A percentile compares a stretch with the other conserved stretches of the same genome.
phyloP scores from a whole-genome alignment of 2,888 invertebrate species.

The Dendrolimus houi region DNA sequence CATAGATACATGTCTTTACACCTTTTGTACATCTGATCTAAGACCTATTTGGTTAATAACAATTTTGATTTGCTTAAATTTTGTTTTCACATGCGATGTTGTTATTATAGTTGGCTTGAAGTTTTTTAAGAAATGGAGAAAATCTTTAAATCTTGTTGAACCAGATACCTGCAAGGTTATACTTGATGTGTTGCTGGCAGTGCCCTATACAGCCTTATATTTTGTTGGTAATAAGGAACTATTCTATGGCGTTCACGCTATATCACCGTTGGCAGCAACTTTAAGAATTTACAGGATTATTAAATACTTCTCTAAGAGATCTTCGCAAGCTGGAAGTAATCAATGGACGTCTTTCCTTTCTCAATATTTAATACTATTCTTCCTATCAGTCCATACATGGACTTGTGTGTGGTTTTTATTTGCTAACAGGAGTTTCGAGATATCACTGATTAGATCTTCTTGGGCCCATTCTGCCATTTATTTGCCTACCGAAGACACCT shows the following conservation, averaged over 20 bases:
- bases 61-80: slow-evolving; percentile 41
- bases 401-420: slow-evolving; percentile 66
- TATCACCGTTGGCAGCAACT: slow-evolving; percentile 53
- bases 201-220: slow-evolving; percentile 55
- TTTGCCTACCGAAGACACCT: slow-evolving; percentile 48
- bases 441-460: slow-evolving; percentile 44
- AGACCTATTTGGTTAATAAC: slow-evolving; percentile 43
- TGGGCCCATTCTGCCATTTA: slow-evolving; percentile 54
- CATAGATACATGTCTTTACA: slow-evolving; percentile 54
- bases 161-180: slow-evolving; percentile 45
- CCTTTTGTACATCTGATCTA: slow-evolving; percentile 35
- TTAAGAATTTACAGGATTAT: slow-evolving; percentile 58
- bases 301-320: slow-evolving; percentile 54
- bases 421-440: slow-evolving; percentile 49
- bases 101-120: slow-evolving; percentile 51
- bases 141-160: slow-evolving; percentile 62
- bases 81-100: slow-evolving; percentile 52
- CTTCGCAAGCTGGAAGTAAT: slow-evolving; percentile 64
- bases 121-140: slow-evolving; percentile 59
- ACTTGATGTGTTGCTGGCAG: slow-evolving; percentile 46
- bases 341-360: slow-evolving; percentile 66
- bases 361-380: slow-evolving; percentile 62
- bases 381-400: slow-evolving; percentile 61
- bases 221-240: slow-evolving; percentile 24
- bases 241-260: slow-evolving; percentile 39